These are phyloP conservation scores for Zeuzera pyrina DNA, from an alignment of 2,888 invertebrate species.

Conservation along the genomic window DNA sequence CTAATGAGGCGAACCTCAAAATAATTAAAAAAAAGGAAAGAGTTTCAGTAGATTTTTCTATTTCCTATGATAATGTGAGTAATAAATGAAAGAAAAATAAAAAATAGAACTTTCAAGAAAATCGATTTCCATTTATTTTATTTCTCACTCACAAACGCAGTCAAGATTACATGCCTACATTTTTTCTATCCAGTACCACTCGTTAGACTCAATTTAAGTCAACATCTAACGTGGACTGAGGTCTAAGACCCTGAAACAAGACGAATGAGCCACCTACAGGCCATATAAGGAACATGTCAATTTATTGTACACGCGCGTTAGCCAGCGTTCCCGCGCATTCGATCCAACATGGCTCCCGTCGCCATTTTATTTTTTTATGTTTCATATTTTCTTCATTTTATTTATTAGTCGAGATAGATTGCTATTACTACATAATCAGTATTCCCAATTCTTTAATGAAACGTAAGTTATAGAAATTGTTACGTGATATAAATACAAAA, in stretches of 20 bases:
- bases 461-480: no score
- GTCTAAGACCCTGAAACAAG: slow-evolving; percentile 41
- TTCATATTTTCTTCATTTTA: slow-evolving; percentile 36
- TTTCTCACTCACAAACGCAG: no score
- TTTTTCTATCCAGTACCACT: slow-evolving; percentile 19
- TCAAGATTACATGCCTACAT: no score
- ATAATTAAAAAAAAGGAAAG: neutral
- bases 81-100: slow-evolving; percentile 2
- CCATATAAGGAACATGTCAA: slow-evolving; percentile 64
- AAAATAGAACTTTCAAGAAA: slow-evolving; percentile 2
- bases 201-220: slow-evolving; percentile 38
- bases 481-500: no score
- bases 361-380: slow-evolving; percentile 35
- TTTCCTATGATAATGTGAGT: neutral
- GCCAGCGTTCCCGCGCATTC: slow-evolving; percentile 42
- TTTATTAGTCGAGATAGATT: slow-evolving; percentile 36
- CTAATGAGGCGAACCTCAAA: no score
- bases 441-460: no score
- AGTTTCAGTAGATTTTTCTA: neutral
- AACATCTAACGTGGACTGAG: slow-evolving; percentile 36
- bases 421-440: no score
- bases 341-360: slow-evolving; percentile 39
- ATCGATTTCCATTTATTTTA: slow-evolving; percentile 21
- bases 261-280: slow-evolving; percentile 37
- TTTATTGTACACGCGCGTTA: slow-evolving; percentile 52